Evolutionary conservation across 2,113 vertebrate species (phyloP).

Genomic region (Empidonax alnorum): DNA sequence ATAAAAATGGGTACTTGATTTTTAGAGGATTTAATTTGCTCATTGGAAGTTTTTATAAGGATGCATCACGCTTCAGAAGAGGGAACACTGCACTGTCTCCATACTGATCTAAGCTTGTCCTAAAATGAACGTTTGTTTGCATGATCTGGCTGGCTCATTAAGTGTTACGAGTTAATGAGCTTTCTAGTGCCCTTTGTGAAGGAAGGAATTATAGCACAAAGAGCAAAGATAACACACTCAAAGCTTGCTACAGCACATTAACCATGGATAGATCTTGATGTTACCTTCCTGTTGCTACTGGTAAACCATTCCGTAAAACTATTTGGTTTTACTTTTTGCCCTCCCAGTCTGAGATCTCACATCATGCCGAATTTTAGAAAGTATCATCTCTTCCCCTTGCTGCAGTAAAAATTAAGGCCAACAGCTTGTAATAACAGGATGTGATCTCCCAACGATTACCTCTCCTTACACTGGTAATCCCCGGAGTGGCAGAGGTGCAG

Average conservation of each 20-base stretch:
- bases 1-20: neutral
- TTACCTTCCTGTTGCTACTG: neutral
- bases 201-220: neutral
- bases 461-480: neutral
- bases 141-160: neutral
- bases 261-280: neutral
- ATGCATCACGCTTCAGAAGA: rapidly evolving
- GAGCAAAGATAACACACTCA: neutral
- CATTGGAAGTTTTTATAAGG: neutral
- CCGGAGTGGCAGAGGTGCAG: neutral
- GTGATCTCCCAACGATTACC: neutral
- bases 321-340: neutral
- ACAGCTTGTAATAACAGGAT: neutral
- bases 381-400: neutral
- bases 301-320: neutral
- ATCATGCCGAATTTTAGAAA: neutral
- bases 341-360: neutral
- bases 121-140: rapidly evolving
- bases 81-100: neutral
- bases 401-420: neutral
- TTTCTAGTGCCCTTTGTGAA: neutral
- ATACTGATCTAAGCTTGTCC: neutral
- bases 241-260: neutral
- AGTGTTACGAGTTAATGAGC: neutral
- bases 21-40: neutral